Evolutionary conservation across 2,797 vertebrate genomes (phyloP).

Genomic region (Netta rufina): DNA sequence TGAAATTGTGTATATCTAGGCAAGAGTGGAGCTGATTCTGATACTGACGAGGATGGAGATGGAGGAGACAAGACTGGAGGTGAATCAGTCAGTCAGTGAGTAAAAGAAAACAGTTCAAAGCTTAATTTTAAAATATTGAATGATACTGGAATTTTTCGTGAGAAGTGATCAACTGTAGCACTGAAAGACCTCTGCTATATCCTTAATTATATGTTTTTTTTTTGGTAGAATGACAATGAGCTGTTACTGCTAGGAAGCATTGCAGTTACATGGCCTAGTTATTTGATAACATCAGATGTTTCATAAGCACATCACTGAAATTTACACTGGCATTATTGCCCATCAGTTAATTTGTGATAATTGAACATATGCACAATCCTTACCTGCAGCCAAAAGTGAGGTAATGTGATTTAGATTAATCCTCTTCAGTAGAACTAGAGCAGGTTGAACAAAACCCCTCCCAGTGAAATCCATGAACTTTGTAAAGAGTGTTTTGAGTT

Average conservation of each 20-base stretch:
- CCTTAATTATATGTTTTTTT: background rate
- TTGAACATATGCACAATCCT: background rate
- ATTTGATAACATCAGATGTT: background rate
- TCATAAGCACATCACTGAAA: background rate
- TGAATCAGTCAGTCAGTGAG: conserved; percentile 89
- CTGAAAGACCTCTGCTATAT: background rate
- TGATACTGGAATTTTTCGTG: background rate
- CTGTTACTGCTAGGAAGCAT: background rate
- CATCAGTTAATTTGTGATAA: background rate
- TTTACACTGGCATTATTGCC: background rate
- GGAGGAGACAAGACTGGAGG: conserved; percentile 70
- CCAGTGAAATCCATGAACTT: background rate
- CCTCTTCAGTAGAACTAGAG: background rate
- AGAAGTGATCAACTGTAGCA: background rate
- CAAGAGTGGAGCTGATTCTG: conserved; percentile 82
- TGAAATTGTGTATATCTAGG: conserved; percentile 80
- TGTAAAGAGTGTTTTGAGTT: background rate
- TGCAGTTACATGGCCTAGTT: background rate
- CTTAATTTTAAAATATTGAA: background rate
- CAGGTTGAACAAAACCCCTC: background rate
- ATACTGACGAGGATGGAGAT: conserved; percentile 79
- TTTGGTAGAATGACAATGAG: background rate
- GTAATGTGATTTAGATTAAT: background rate
- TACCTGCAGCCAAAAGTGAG: background rate
- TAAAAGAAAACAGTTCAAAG: conserved; percentile 61